Percentiles rank a stretch among this genome's conserved stretches.
These are phyloP conservation scores for Drosophila birchii DNA, from an alignment of 2,888 invertebrate genomes.

Conservation along the genomic window DNA sequence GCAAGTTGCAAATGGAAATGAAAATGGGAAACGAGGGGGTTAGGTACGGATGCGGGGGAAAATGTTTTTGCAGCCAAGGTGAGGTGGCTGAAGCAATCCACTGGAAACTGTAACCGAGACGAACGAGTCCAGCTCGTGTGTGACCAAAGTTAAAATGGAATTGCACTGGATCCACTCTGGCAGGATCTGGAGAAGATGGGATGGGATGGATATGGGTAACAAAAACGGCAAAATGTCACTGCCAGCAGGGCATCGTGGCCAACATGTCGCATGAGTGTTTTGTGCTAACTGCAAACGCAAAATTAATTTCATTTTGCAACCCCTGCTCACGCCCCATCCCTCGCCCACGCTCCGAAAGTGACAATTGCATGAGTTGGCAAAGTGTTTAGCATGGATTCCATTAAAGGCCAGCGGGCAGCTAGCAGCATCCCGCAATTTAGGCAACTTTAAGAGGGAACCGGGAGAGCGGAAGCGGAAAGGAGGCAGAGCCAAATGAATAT, in stretches of 20 bases:
- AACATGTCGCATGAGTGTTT: slow-evolving; percentile 72
- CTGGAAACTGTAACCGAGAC: slow-evolving; percentile 75
- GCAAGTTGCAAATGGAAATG: slow-evolving; percentile 60
- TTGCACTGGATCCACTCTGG: slow-evolving; percentile 38
- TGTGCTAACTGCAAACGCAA: slow-evolving; percentile 70
- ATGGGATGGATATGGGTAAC: slow-evolving; percentile 26
- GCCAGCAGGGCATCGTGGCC: slow-evolving; percentile 48
- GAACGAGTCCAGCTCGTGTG: slow-evolving; percentile 67
- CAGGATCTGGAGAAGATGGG: neutral
- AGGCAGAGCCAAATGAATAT: slow-evolving; percentile 68
- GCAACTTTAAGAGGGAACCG: slow-evolving; percentile 43
- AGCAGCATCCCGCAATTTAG: slow-evolving; percentile 53
- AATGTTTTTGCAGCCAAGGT: slow-evolving; percentile 4
- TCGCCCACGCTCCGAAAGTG: slow-evolving; percentile 47
- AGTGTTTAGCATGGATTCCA: slow-evolving; percentile 73
- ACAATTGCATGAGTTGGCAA: slow-evolving; percentile 68
- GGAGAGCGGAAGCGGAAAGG: slow-evolving; percentile 8
- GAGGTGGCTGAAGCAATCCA: slow-evolving; percentile 46
- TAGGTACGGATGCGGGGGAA: neutral
- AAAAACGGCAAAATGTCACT: slow-evolving; percentile 63
- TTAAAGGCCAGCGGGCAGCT: slow-evolving; percentile 53
- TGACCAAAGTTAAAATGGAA: slow-evolving; percentile 77
- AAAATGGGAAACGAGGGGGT: slow-evolving; percentile 12
- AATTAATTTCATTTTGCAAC: slow-evolving; percentile 73
- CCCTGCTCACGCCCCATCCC: neutral